phyloP scores from a whole-genome alignment of 2,797 vertebrate species.

The Chiroxiphia lanceolata region DNA sequence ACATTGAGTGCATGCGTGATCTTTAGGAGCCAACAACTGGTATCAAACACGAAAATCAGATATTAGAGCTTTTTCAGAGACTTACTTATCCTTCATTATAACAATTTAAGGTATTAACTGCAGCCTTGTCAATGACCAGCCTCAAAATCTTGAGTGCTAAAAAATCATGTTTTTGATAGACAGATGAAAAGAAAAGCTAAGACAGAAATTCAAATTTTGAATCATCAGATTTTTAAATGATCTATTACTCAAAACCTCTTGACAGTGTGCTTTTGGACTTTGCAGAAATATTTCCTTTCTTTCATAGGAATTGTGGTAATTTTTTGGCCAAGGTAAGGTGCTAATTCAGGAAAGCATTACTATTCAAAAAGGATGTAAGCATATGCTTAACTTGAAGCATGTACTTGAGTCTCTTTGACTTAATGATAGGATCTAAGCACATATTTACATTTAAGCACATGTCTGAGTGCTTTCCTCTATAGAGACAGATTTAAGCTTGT shows the following conservation, averaged over 20 bases:
- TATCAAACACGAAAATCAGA: neutral
- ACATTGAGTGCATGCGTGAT: neutral
- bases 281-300: slow-evolving; percentile 1
- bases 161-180: slow-evolving; percentile 1
- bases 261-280: neutral
- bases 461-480: slow-evolving; percentile 50
- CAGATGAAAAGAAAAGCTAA: neutral
- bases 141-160: neutral
- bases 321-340: slow-evolving; percentile 12
- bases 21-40: neutral
- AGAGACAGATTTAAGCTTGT: slow-evolving; percentile 55
- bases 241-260: neutral
- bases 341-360: slow-evolving; percentile 34
- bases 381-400: slow-evolving; percentile 51
- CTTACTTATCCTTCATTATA: neutral
- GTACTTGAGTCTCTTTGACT: slow-evolving; percentile 55
- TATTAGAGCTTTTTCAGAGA: slow-evolving; percentile 7
- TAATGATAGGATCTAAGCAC: slow-evolving; percentile 67
- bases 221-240: neutral
- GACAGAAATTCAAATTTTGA: slow-evolving; percentile 35
- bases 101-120: neutral
- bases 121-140: neutral
- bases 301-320: neutral
- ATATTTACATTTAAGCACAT: slow-evolving; percentile 65
- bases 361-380: slow-evolving; percentile 28